Evolutionary conservation across 2,797 vertebrate species (phyloP).

Genomic region (Echeneis naucrates): DNA sequence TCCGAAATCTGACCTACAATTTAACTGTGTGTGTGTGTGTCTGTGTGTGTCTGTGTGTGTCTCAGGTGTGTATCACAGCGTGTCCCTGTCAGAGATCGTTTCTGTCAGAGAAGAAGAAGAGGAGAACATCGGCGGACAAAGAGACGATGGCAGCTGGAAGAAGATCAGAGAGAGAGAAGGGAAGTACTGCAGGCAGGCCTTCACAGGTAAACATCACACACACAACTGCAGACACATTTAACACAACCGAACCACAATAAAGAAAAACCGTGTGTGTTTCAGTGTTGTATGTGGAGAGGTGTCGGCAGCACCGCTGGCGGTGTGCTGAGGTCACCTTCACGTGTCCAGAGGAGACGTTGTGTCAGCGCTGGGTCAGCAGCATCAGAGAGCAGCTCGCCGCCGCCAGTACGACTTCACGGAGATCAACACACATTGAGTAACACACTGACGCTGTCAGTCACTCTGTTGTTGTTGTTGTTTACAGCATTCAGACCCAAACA

Average conservation of each 20-base stretch:
- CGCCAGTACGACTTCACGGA: conserved; percentile 84
- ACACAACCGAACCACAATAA: too few species aligned
- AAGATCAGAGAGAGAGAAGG: conserved; percentile 75
- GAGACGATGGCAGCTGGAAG: conserved; percentile 88
- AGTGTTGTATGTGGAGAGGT: conserved; percentile 92
- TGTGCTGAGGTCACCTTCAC: conserved; percentile 90
- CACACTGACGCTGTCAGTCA: neutral
- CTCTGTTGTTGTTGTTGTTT: neutral
- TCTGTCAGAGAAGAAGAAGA: conserved; percentile 88
- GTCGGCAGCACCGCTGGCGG: conserved; percentile 90
- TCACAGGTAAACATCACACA: conserved; percentile 74
- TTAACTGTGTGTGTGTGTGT: neutral
- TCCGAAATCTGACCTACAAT: neutral
- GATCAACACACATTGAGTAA: neutral
- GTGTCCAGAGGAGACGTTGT: conserved; percentile 86
- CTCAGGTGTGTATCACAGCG: conserved; percentile 81
- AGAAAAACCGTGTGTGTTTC: conserved; percentile 43
- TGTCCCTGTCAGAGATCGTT: conserved; percentile 91
- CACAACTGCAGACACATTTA: conserved; percentile 6
- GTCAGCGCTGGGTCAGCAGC: conserved; percentile 88
- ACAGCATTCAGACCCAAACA: conserved; percentile 91
- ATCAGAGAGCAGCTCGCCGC: conserved; percentile 88
- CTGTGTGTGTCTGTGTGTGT: conserved; percentile 23
- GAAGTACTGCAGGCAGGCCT: conserved; percentile 67
- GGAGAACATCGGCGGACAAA: conserved; percentile 63